Base-by-base conservation (phyloP, 2,888 invertebrate genomes). In the Zonitis immaculata region DNA sequence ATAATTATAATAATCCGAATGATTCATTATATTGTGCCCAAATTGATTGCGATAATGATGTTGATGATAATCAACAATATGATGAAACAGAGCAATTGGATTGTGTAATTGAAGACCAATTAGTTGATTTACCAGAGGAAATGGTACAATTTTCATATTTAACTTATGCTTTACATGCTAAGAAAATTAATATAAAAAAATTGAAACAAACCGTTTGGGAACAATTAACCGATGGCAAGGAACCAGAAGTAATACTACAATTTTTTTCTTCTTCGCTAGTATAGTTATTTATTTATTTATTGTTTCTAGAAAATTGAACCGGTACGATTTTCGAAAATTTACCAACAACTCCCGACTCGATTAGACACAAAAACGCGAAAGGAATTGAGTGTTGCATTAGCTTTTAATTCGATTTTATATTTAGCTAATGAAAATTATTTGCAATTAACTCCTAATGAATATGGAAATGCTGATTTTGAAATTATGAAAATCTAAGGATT, bases 151-250 rank as follows among this genome's bases (percentile, higher is more conserved):
- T 87, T 76, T 82, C 86, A 44, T 82, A 86, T 66, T 87, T 94
- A 56, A 83, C 85, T 0, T 93, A 90, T 73, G 89, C 92, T 5
- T 84, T 86, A 75, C 82, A 86, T 50, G 90, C 94, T 5, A 94
- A 94, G 70, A 89, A 87, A 53, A 84, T 94, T 39, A 91, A 95
- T 68, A 92, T 94, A 84, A 88, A 87, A 66, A 86, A 84, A 68
- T 74, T 94, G 42, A 94, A 94, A 71, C 77, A 79, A n/a, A 81
- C 83, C 48, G 86, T 91, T 57, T 90, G 89, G 85, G 79, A 80
- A 35, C 73, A 85, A 67, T 70, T 43, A 70, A 75, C 4, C 63
- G 71, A 7, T 22, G 30, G 22, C 18, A 0, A 67, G 70, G 25
- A 74, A 72, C 2, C 72, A 72, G 5, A 46, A 5, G 28, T 30